Base-by-base conservation (phyloP, 2,888 invertebrate species). In the Drosophila koepferae region DNA sequence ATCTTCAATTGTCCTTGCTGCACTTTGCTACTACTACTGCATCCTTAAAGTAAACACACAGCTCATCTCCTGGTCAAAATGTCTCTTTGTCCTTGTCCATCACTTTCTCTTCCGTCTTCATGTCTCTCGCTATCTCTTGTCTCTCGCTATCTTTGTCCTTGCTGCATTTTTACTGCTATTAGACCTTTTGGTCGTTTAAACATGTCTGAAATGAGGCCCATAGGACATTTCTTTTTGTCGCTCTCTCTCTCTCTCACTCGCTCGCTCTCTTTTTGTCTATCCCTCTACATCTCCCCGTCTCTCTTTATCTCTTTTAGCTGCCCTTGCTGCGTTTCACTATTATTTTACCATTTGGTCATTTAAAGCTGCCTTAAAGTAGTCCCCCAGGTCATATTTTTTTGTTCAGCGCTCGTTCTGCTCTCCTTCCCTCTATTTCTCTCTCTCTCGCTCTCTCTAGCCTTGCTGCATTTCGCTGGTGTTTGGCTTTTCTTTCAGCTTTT, bases 381-480 rank as follows among this genome's bases (percentile, higher is more conserved):
- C 16, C 55, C 31, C 1, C 48, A 31, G 67, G 28, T 31, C 67
- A 56, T 6, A 6, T 31, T 16, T 28, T n/a, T 49, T 34, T 31
- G n/a, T 38, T 23, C 7, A 36, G 58, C 44, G 16, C 34, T 18
- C 36, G 18, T 36, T 18, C 8, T 36, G n/a, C 31, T 5, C 1
- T 31, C 34, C 36, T 2, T 31, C 23, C 36, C 3, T 46, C 3
- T 36, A 7, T 12, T 18, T 36, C 5, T 16, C 28, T 44, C 10
- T 36, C 3, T 16, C 12, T 14, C 34, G 14, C 44, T 36, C 14
- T 23, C 0, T 41, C 18, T 41, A 16, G 9, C 28, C 40, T 16
- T 51, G 55, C 63, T 66, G 56, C 60, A 76, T 43, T 40, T 36
- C 59, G 59, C 54, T 34, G 64, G 10, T 46, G 48, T 59, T 58